Evolutionary conservation across 2,797 vertebrate species (phyloP).

Genomic region (Schizopygopsis malacanthus): DNA sequence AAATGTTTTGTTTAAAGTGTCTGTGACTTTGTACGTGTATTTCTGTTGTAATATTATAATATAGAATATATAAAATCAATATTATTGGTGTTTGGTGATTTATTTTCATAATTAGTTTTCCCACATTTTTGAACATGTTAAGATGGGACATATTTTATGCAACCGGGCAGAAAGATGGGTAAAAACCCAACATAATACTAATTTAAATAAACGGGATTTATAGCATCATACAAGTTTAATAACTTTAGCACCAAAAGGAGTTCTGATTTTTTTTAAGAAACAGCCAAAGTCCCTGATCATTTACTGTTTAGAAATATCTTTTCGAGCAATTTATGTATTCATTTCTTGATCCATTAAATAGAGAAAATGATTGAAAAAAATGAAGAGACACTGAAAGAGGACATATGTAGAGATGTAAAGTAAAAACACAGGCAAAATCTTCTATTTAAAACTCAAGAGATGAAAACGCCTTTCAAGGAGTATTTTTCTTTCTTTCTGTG

Average conservation of each 20-base stretch:
- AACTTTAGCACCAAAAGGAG: not conserved
- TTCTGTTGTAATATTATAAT: not conserved
- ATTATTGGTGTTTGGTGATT: not conserved
- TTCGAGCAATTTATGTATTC: too few relatives aligned
- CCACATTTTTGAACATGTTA: not conserved
- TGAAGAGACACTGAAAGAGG: not conserved
- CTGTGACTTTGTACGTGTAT: not conserved
- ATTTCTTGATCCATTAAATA: not conserved
- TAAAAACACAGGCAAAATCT: not conserved
- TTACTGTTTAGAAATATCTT: not conserved
- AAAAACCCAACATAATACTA: not conserved
- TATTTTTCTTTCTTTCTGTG: not conserved
- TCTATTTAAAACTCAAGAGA: not conserved
- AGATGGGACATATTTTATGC: not conserved
- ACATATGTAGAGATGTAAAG: not conserved
- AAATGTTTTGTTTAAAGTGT: constrained; percentile 18
- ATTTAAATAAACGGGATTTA: not conserved
- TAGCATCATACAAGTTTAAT: not conserved
- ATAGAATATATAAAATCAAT: not conserved
- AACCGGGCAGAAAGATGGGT: too few relatives aligned
- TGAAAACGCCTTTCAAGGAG: not conserved
- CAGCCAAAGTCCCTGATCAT: not conserved
- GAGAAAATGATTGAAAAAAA: not conserved
- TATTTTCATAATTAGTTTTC: too few relatives aligned
- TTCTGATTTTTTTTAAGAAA: not conserved